Evolutionary conservation across 2,888 invertebrate genomes (phyloP).

Genomic region (Orthonychiurus folsomi): DNA sequence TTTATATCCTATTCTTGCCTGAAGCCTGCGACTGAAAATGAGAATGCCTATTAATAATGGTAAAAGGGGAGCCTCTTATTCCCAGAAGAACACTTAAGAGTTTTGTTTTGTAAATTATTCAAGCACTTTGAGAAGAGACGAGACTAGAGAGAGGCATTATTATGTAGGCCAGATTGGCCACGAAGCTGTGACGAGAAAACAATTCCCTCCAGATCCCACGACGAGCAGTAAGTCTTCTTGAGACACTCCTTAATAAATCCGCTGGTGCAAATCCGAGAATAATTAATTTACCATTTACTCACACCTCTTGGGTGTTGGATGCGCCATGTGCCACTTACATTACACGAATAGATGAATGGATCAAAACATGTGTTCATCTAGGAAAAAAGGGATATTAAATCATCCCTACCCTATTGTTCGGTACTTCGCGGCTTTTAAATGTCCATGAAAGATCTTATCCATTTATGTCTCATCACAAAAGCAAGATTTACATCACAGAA

Average conservation of each 20-base stretch:
- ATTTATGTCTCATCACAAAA: too few relatives aligned
- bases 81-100: not conserved
- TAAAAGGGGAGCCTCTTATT: not conserved
- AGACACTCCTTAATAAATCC: not conserved
- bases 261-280: not conserved
- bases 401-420: not conserved
- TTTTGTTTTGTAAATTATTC: not conserved
- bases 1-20: too few relatives aligned
- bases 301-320: not conserved
- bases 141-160: not conserved
- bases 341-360: not conserved
- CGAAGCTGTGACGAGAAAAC: too few relatives aligned
- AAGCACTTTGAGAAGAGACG: not conserved
- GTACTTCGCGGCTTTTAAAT: too few relatives aligned
- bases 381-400: not conserved
- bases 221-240: too few relatives aligned
- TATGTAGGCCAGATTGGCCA: slow-evolving; percentile 1
- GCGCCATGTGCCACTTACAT: not conserved
- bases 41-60: not conserved
- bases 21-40: too few relatives aligned
- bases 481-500: too few relatives aligned
- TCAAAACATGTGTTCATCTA: not conserved
- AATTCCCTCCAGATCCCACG: too few relatives aligned
- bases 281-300: not conserved
- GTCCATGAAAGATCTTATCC: too few relatives aligned